phyloP scores from a whole-genome alignment of 2,113 vertebrate genomes.

The Carlito syrichta region DNA sequence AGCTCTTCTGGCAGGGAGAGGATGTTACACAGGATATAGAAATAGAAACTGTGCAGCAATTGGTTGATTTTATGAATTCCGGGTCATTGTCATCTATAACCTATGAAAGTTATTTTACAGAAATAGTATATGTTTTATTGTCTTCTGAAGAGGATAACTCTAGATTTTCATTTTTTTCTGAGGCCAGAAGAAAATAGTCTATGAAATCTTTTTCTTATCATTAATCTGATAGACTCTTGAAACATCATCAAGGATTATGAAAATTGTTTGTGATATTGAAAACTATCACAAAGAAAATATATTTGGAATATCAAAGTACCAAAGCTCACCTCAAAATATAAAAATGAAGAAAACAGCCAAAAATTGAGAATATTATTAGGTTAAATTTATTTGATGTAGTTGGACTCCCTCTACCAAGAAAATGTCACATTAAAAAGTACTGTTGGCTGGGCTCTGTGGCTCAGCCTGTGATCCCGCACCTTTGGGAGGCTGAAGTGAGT shows the following conservation, averaged over 20 bases:
- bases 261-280: not conserved
- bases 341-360: not conserved
- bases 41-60: slow-evolving; percentile 46
- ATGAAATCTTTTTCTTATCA: not conserved
- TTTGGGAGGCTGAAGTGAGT: fast-evolving
- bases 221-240: not conserved
- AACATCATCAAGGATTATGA: not conserved
- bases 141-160: not conserved
- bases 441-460: not conserved
- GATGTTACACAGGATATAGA: slow-evolving; percentile 34
- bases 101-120: not conserved
- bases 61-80: slow-evolving; percentile 65
- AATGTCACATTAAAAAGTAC: not conserved
- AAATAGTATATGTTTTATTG: not conserved
- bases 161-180: not conserved
- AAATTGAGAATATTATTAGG: slow-evolving; percentile 1
- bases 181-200: not conserved
- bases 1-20: slow-evolving; percentile 36
- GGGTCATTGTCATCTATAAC: slow-evolving; percentile 25
- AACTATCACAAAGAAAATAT: not conserved
- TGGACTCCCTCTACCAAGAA: not conserved
- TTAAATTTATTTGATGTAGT: not conserved
- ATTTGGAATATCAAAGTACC: not conserved
- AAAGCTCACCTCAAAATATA: not conserved
- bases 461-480: not conserved